These are phyloP conservation scores for Plecturocebus donacophilus DNA, from an alignment of 2,113 vertebrate genomes.

Conservation along the genomic window DNA sequence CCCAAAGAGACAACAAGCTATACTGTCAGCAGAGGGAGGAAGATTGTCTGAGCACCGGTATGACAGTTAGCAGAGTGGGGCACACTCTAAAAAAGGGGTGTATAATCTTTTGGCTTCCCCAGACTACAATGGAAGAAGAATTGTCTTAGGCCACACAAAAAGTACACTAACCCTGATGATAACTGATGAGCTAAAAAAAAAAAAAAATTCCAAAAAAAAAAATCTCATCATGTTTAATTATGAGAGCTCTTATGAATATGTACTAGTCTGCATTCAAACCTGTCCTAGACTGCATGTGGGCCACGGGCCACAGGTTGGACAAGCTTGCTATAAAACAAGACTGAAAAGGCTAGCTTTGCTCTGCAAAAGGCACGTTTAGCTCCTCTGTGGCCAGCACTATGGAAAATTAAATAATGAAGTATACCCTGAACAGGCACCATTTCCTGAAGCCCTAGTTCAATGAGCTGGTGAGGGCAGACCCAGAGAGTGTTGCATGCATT, in stretches of 20 bases:
- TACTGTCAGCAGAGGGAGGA: conserved; percentile 4
- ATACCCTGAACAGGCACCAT: not conserved
- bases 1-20: not conserved
- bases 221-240: no score
- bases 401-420: not conserved
- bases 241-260: no score
- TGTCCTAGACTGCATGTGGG: no score
- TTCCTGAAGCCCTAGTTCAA: not conserved
- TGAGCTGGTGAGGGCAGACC: not conserved
- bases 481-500: not conserved
- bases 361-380: not conserved
- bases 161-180: no score
- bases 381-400: not conserved
- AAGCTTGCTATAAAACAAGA: not conserved
- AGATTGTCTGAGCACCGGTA: not conserved
- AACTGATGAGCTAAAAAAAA: no score
- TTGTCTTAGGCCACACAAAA: no score
- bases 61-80: not conserved
- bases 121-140: no score
- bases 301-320: no score
- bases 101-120: no score
- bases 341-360: not conserved
- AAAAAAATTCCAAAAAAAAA: no score
- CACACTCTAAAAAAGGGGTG: no score
- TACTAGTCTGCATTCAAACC: no score